These are phyloP conservation scores for Hippasteria phrygiana DNA, from an alignment of 53 echinoderm and acorn worm species.

Conservation along the genomic window DNA sequence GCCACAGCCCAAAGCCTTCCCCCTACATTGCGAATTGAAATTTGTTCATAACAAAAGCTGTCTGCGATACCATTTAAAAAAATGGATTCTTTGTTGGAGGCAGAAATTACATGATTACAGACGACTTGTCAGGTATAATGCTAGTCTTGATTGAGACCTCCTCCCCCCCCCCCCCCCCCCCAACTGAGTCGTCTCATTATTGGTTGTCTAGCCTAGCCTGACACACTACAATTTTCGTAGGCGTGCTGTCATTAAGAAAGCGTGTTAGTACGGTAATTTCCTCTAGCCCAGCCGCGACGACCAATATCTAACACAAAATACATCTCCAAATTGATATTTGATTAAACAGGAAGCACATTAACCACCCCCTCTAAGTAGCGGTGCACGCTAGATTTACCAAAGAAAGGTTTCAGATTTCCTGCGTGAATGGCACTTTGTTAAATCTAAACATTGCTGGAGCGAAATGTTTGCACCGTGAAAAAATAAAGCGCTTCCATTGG, in stretches of 20 bases:
- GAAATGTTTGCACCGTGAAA: background rate
- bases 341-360: conserved; percentile 50
- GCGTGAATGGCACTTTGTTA: conserved; percentile 32
- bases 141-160: too few species aligned
- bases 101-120: background rate
- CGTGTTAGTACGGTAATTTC: conserved; percentile 28
- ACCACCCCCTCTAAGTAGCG: background rate
- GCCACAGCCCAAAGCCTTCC: conserved; percentile 43
- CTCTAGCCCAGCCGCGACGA: background rate
- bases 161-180: background rate
- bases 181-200: background rate
- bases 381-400: conserved; percentile 51
- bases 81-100: background rate
- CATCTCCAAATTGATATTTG: conserved; percentile 39
- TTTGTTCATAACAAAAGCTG: background rate
- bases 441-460: background rate
- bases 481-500: background rate
- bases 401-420: conserved; percentile 10
- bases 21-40: background rate
- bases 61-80: background rate
- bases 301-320: background rate
- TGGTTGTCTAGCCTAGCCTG: background rate
- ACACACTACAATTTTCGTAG: background rate
- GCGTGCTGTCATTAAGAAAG: background rate
- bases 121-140: background rate